A percentile compares a stretch with the other conserved stretches of the same genome.
Conservation (phyloP, 2,888 invertebrate genomes). For the Vesta saturnalis region DNA sequence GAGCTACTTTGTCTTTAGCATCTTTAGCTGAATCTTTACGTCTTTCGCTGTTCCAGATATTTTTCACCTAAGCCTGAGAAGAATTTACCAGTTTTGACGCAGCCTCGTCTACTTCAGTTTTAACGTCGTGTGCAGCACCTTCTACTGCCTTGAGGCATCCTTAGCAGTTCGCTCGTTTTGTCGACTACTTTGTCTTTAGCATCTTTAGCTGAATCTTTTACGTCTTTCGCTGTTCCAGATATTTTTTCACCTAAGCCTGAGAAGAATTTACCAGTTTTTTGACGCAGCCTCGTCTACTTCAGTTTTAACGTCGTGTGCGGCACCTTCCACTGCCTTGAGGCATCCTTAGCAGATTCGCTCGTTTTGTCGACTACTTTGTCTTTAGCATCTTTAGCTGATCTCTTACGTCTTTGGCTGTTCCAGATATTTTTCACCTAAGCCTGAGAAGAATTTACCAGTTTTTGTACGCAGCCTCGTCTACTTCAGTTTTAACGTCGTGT, state of each 20-base stretch:
- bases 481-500: conserved; percentile 38
- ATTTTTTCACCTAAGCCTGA: conserved; percentile 17
- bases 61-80: conserved; percentile 32
- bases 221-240: conserved; percentile 25
- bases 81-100: conserved; percentile 36
- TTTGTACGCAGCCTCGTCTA: conserved; percentile 20
- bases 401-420: conserved; percentile 27
- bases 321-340: conserved; percentile 39
- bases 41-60: conserved; percentile 33
- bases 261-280: conserved; percentile 39
- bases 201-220: background rate
- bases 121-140: conserved; percentile 29
- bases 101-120: conserved; percentile 17
- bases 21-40: conserved; percentile 11
- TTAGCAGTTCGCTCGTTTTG: background rate
- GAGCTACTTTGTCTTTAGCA: no score
- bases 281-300: conserved; percentile 43
- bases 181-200: conserved; percentile 16
- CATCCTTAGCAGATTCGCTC: conserved; percentile 40
- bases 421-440: conserved; percentile 32
- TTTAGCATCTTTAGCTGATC: conserved; percentile 28
- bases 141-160: conserved; percentile 16
- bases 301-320: conserved; percentile 26
- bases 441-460: conserved; percentile 37
- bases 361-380: conserved; percentile 45